Conservation (phyloP, 2,888 invertebrate species). For the Orthosia cruda region DNA sequence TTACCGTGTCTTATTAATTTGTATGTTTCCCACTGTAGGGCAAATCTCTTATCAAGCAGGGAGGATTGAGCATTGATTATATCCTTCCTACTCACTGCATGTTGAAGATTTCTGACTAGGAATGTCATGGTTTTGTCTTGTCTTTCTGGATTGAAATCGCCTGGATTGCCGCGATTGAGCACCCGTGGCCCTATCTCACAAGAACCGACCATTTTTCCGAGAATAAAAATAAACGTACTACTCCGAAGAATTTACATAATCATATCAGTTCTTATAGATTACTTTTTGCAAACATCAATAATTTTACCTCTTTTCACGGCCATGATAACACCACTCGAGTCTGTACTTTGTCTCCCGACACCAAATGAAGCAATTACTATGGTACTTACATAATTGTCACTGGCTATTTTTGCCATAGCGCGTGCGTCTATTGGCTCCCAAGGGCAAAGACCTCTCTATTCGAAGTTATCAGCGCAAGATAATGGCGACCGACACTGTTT, state of each 20-base stretch:
- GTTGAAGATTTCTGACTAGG: not conserved
- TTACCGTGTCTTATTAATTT: not conserved
- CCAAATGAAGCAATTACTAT: slow-evolving; percentile 57
- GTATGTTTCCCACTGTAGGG: no score
- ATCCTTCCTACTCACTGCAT: not conserved
- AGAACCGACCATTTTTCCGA: no score
- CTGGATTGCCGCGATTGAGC: no score
- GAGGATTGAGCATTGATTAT: not conserved
- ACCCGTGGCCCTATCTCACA: no score
- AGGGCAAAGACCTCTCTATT: slow-evolving; percentile 66
- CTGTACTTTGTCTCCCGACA: slow-evolving; percentile 21
- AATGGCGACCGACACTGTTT: slow-evolving; percentile 49
- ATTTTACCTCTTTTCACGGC: not conserved
- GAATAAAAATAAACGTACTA: no score
- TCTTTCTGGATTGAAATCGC: not conserved
- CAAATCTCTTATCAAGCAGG: not conserved
- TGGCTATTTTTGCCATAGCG: slow-evolving; percentile 54
- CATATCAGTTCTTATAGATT: not conserved
- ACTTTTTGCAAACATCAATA: not conserved
- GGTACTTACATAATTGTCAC: slow-evolving; percentile 46
- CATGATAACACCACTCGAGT: not conserved
- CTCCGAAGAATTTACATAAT: no score
- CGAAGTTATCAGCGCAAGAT: slow-evolving; percentile 55
- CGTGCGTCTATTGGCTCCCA: slow-evolving; percentile 49
- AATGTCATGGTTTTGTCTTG: not conserved